These are phyloP conservation scores for Mystacides longicornis DNA, from an alignment of 2,888 invertebrate species.

Conservation along the genomic window DNA sequence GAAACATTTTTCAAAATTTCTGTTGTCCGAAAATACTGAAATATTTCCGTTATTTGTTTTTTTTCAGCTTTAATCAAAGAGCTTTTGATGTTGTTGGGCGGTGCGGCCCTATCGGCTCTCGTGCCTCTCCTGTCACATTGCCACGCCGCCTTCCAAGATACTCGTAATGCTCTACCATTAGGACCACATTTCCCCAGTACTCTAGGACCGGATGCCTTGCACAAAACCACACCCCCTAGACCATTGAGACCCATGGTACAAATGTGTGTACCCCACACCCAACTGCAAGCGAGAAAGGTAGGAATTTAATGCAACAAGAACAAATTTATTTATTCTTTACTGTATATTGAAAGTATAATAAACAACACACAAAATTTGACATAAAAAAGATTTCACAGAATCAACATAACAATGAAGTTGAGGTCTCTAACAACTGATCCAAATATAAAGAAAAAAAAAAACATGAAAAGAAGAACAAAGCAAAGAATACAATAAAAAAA, in stretches of 20 bases:
- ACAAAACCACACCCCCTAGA: constrained; percentile 14
- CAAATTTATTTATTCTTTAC: too few relatives aligned
- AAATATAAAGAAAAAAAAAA: too few relatives aligned
- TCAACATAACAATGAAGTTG: too few relatives aligned
- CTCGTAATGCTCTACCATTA: constrained; percentile 55
- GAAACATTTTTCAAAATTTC: background rate
- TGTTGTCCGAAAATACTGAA: too few relatives aligned
- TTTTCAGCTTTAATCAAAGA: constrained; percentile 59
- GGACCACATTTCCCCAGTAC: constrained; percentile 73
- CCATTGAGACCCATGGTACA: constrained; percentile 62
- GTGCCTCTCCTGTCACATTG: constrained; percentile 82
- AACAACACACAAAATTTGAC: too few relatives aligned
- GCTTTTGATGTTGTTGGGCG: constrained; percentile 68
- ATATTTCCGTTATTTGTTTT: background rate
- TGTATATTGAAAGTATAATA: too few relatives aligned
- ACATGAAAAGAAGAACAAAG: too few relatives aligned
- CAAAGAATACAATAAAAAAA: too few relatives aligned
- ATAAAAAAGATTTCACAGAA: too few relatives aligned
- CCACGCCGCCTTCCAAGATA: constrained; percentile 71
- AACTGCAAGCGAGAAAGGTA: constrained; percentile 61
- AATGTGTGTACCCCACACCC: constrained; percentile 74
- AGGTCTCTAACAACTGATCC: too few relatives aligned
- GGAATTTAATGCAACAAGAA: background rate
- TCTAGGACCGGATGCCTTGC: constrained; percentile 33
- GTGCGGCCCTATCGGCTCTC: constrained; percentile 71